Conservation (phyloP, 2,888 invertebrate genomes). For the Brenthis hecate region DNA sequence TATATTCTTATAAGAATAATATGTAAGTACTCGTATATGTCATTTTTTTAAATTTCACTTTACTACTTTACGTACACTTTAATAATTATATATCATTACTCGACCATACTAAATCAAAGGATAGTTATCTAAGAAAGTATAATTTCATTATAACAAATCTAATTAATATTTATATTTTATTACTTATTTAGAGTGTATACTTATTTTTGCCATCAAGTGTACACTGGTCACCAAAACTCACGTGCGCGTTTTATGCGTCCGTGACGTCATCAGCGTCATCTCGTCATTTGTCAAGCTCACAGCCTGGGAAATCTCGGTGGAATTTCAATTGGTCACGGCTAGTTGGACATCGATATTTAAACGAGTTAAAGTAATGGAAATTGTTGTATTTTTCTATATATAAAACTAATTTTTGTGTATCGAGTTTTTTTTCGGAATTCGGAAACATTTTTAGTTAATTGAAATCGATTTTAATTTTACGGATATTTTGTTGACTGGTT, state of each 20-base stretch:
- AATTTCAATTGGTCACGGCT: slow-evolving; percentile 30
- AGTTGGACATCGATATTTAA: slow-evolving; percentile 12
- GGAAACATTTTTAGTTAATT: neutral
- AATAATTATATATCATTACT: too few species aligned
- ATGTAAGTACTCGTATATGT: too few species aligned
- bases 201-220: slow-evolving; percentile 16
- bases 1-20: too few species aligned
- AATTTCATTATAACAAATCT: neutral
- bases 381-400: neutral
- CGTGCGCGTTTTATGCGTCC: slow-evolving; percentile 53
- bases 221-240: slow-evolving; percentile 38
- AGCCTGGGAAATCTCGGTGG: slow-evolving; percentile 32
- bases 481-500: too few species aligned
- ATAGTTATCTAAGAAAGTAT: neutral
- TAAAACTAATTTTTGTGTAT: neutral
- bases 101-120: too few species aligned
- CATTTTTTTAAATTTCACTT: too few species aligned
- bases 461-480: too few species aligned
- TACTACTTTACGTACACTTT: too few species aligned
- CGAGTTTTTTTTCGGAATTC: neutral
- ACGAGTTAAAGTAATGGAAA: neutral
- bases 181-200: neutral
- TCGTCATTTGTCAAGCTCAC: slow-evolving; percentile 54
- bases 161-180: neutral
- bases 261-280: slow-evolving; percentile 63